phyloP scores from a whole-genome alignment of 2,888 invertebrate genomes.

The Melinaea menophilus region DNA sequence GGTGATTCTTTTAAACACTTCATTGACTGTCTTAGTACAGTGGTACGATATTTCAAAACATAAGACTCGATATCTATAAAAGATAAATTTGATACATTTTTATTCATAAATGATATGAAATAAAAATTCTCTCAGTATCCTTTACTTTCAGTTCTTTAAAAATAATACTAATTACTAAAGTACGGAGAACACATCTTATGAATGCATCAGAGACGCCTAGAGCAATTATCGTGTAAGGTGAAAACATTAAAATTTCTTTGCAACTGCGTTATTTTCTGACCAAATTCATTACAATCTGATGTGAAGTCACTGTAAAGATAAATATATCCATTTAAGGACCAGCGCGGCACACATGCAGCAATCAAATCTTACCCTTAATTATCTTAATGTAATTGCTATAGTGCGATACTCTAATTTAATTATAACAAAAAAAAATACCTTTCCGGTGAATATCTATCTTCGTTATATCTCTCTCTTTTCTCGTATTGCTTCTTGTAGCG shows the following conservation, averaged over 20 bases:
- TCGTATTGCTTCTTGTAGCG: conserved; percentile 60
- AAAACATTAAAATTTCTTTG: conserved; percentile 73
- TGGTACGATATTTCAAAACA: too few species aligned
- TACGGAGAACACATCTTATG: conserved; percentile 21
- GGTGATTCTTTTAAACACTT: too few species aligned
- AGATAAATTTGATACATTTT: neutral
- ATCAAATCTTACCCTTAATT: neutral
- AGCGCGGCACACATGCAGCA: conserved; percentile 46
- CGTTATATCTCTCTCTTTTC: conserved; percentile 60
- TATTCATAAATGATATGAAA: neutral
- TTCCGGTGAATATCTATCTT: conserved; percentile 54
- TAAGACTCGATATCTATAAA: too few species aligned
- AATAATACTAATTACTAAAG: conserved; percentile 17
- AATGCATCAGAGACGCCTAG: conserved; percentile 60
- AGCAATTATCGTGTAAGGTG: conserved; percentile 64
- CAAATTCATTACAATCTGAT: conserved; percentile 68
- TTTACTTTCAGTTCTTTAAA: conserved; percentile 18
- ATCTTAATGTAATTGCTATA: conserved; percentile 10
- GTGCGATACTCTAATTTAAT: conserved; percentile 6
- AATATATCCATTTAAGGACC: conserved; percentile 70
- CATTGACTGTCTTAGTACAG: too few species aligned
- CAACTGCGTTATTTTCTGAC: conserved; percentile 70
- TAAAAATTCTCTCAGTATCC: neutral
- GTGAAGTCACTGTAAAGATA: conserved; percentile 77
- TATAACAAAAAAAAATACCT: conserved; percentile 46